Conservation (phyloP, 2,888 invertebrate genomes). For the Trichopria drosophilae region DNA sequence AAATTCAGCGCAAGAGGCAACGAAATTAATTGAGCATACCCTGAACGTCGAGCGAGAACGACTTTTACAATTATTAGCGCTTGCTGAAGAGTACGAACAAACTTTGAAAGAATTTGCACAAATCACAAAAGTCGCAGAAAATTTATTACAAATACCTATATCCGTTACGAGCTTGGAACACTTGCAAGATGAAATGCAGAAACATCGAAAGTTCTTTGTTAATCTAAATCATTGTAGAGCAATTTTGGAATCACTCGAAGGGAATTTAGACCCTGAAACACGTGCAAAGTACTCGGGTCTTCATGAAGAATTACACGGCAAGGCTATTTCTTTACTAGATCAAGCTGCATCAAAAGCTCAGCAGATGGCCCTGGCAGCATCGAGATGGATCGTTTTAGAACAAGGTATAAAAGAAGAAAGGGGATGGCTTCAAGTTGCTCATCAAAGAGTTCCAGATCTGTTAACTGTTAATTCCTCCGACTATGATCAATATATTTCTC, state of each 20-base stretch:
- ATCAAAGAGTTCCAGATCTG: constrained; percentile 80
- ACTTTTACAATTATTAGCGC: constrained; percentile 71
- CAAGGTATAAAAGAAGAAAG: constrained; percentile 82
- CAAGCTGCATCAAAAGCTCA: constrained; percentile 80
- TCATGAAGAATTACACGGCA: constrained; percentile 76
- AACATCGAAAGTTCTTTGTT: constrained; percentile 85
- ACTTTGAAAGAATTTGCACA: constrained; percentile 84
- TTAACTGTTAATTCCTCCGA: constrained; percentile 80
- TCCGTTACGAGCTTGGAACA: constrained; percentile 76
- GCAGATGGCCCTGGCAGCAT: constrained; percentile 82
- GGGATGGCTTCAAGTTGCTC: constrained; percentile 81
- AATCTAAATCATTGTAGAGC: constrained; percentile 85
- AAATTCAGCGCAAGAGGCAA: constrained; percentile 68
- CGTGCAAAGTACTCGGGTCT: constrained; percentile 71
- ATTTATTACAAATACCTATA: constrained; percentile 76
- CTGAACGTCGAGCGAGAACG: constrained; percentile 75
- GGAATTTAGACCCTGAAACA: constrained; percentile 80
- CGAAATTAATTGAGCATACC: constrained; percentile 70
- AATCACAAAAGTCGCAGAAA: constrained; percentile 82
- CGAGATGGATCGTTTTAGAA: constrained; percentile 79
- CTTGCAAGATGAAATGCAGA: constrained; percentile 86
- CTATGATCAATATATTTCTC: constrained; percentile 80
- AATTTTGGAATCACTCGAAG: constrained; percentile 82
- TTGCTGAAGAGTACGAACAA: constrained; percentile 86
- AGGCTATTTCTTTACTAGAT: constrained; percentile 76